Conservation (phyloP, 2,113 vertebrate species). For the Dermatemys mawii region DNA sequence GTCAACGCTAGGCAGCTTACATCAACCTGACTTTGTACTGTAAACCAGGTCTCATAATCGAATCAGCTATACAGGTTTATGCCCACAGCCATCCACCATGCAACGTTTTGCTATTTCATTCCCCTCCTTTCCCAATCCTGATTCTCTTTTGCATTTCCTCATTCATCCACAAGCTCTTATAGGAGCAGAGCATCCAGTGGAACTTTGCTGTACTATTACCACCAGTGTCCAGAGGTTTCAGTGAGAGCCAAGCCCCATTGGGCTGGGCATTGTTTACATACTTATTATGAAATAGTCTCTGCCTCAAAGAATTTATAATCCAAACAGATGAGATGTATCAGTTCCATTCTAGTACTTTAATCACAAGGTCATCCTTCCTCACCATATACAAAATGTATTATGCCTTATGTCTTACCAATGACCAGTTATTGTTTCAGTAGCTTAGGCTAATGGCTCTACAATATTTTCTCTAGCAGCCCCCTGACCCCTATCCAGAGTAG, state of each 20-base stretch:
- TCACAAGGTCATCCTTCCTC: neutral
- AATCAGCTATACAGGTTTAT: neutral
- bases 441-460: neutral
- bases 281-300: neutral
- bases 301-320: neutral
- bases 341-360: neutral
- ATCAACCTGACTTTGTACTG: neutral
- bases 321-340: rapidly evolving
- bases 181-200: neutral
- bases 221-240: too few species aligned
- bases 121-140: too few species aligned
- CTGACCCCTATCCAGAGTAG: neutral
- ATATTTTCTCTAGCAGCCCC: neutral
- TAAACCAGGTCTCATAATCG: neutral
- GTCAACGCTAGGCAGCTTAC: neutral
- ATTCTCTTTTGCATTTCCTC: neutral
- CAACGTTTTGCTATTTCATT: too few species aligned
- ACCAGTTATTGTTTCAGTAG: neutral
- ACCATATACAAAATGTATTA: rapidly evolving
- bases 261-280: too few species aligned
- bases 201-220: neutral
- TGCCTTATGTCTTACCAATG: rapidly evolving
- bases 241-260: too few species aligned
- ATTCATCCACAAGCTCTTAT: neutral
- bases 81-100: neutral